Evolutionary conservation across 1,140 invertebrate species (phyloP).

Genomic region (Homalodisca vitripennis): DNA sequence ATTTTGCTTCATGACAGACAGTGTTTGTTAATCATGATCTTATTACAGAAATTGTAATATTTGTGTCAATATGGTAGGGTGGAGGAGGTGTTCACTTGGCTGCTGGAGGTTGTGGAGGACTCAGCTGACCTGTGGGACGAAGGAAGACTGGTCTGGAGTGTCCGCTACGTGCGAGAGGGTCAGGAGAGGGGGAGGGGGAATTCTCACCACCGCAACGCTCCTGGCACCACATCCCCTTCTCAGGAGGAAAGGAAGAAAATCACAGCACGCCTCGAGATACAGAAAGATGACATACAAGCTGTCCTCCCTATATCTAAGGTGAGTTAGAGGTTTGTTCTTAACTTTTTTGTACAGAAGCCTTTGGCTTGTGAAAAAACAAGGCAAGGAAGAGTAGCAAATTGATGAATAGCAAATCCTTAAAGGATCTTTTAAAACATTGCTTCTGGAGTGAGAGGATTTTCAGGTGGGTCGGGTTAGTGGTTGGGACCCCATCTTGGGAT

Average conservation of each 20-base stretch:
- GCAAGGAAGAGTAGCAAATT: too few relatives aligned
- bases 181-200: slow-evolving; percentile 42
- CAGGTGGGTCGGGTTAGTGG: too few relatives aligned
- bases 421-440: too few relatives aligned
- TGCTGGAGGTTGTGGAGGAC: slow-evolving; percentile 85
- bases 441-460: too few relatives aligned
- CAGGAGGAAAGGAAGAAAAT: slow-evolving; percentile 43
- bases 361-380: too few relatives aligned
- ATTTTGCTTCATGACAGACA: too few relatives aligned
- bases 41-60: too few relatives aligned
- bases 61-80: slow-evolving; percentile 56
- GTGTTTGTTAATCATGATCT: too few relatives aligned
- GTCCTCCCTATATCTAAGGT: slow-evolving; percentile 94
- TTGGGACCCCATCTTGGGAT: too few relatives aligned
- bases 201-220: slow-evolving; percentile 45
- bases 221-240: neutral
- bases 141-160: slow-evolving; percentile 77
- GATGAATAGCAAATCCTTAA: too few relatives aligned
- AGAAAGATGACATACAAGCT: slow-evolving; percentile 92
- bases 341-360: too few relatives aligned
- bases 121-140: slow-evolving; percentile 70
- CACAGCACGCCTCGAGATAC: slow-evolving; percentile 81
- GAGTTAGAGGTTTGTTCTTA: slow-evolving; percentile 34
- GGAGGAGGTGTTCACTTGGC: slow-evolving; percentile 86
- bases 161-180: slow-evolving; percentile 55